These are phyloP conservation scores for Dermolepida albohirtum DNA, from an alignment of 2,888 invertebrate species.

Conservation along the genomic window DNA sequence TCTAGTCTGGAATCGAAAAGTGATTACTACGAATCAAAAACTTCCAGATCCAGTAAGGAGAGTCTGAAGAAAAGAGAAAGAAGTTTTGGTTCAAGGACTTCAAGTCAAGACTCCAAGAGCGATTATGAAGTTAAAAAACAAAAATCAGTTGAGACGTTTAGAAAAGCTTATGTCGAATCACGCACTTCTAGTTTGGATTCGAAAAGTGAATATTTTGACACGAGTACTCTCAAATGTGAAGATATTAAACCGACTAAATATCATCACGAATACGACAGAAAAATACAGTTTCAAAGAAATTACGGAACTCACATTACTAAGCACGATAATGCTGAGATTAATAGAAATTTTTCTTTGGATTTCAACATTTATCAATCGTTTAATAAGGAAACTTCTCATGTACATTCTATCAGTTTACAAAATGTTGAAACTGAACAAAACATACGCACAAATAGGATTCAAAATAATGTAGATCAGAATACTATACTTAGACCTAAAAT, in stretches of 20 bases:
- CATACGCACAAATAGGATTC: conserved; percentile 67
- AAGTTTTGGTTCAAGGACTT: conserved; percentile 69
- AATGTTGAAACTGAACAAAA: conserved; percentile 78
- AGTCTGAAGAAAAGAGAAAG: conserved; percentile 63
- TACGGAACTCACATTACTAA: conserved; percentile 61
- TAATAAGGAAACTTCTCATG: conserved; percentile 69
- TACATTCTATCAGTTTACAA: conserved; percentile 77
- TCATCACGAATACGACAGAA: conserved; percentile 60
- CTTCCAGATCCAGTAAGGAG: conserved; percentile 73
- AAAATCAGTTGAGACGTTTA: conserved; percentile 56
- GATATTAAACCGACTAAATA: conserved; percentile 50
- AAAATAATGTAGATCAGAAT: conserved; percentile 67
- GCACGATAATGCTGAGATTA: conserved; percentile 45
- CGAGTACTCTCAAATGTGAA: conserved; percentile 59
- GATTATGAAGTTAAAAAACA: conserved; percentile 64
- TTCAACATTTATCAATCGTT: conserved; percentile 49
- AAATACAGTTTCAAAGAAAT: conserved; percentile 64
- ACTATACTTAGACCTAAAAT: conserved; percentile 63
- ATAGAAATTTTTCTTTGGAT: conserved; percentile 46
- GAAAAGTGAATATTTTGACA: conserved; percentile 72
- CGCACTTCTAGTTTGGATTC: conserved; percentile 79
- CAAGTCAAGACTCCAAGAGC: conserved; percentile 76
- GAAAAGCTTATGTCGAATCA: conserved; percentile 67
- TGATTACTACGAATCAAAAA: conserved; percentile 74
- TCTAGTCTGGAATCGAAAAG: conserved; percentile 79